These are phyloP conservation scores for Myotis pilosus DNA, from an alignment of 2,797 vertebrate genomes.

Conservation along the genomic window DNA sequence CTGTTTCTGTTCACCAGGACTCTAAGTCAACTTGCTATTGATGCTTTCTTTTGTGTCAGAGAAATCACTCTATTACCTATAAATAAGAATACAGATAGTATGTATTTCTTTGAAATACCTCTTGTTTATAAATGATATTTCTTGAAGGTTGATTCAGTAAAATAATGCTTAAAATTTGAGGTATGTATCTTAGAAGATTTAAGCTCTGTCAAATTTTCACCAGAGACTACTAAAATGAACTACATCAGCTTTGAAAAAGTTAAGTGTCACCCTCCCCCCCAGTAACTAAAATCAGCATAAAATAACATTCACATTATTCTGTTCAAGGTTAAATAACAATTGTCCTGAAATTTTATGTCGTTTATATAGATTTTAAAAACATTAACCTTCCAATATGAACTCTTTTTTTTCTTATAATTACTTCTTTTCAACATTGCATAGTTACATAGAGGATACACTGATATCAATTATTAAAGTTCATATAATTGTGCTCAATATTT, in stretches of 20 bases:
- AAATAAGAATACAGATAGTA: neutral
- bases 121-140: neutral
- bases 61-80: neutral
- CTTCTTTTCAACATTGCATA: slow-evolving; percentile 59
- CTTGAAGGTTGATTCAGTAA: neutral
- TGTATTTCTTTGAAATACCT: neutral
- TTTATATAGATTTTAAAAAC: slow-evolving; percentile 37
- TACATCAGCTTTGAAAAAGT: neutral
- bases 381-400: slow-evolving; percentile 47
- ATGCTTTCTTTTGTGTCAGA: neutral
- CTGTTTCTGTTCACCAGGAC: neutral
- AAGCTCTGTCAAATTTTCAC: neutral
- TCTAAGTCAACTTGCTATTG: neutral
- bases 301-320: neutral
- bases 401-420: slow-evolving; percentile 57
- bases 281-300: neutral
- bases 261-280: neutral
- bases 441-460: slow-evolving; percentile 52
- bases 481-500: slow-evolving; percentile 71
- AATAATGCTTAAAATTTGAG: neutral
- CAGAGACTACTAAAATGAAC: neutral
- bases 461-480: slow-evolving; percentile 75
- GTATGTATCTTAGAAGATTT: neutral
- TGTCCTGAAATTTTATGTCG: slow-evolving; percentile 31
- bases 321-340: slow-evolving; percentile 19